Conservation (phyloP, 2,888 invertebrate species). For the Lithosia quadra region DNA sequence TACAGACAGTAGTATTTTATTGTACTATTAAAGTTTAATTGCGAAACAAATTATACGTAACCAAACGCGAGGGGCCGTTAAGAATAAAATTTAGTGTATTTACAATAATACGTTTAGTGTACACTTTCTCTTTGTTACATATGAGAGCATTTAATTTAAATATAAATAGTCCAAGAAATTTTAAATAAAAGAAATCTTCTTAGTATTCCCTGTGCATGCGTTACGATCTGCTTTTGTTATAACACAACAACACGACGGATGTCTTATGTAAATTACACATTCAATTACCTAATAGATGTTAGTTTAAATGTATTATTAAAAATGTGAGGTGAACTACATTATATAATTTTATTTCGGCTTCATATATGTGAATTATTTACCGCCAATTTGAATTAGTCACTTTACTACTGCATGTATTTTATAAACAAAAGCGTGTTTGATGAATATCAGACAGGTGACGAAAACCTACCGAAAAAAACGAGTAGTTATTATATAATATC, state of each 20-base stretch:
- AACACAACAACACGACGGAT: conserved; percentile 17
- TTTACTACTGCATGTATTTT: too few relatives aligned
- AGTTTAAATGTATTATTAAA: background rate
- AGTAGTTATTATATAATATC: too few relatives aligned
- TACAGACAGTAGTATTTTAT: background rate
- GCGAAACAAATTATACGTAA: conserved; percentile 5
- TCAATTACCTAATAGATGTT: conserved; percentile 22
- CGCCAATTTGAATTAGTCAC: too few relatives aligned
- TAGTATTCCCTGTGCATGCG: conserved; percentile 38
- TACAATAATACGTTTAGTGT: conserved; percentile 10
- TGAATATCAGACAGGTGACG: too few relatives aligned
- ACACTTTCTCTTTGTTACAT: conserved; percentile 38
- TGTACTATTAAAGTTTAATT: background rate
- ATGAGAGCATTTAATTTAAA: conserved; percentile 26
- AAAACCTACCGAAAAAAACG: too few relatives aligned
- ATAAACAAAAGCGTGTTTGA: too few relatives aligned
- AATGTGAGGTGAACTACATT: background rate
- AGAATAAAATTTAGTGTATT: conserved; percentile 4
- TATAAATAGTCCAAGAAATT: conserved; percentile 36
- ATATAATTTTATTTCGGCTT: background rate
- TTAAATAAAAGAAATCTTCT: conserved; percentile 39
- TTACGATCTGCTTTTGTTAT: conserved; percentile 30
- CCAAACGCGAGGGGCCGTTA: background rate
- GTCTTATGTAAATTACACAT: conserved; percentile 41
- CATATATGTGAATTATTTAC: too few relatives aligned